phyloP scores from a whole-genome alignment of 2,888 invertebrate genomes.

The Calameuta idolon region DNA sequence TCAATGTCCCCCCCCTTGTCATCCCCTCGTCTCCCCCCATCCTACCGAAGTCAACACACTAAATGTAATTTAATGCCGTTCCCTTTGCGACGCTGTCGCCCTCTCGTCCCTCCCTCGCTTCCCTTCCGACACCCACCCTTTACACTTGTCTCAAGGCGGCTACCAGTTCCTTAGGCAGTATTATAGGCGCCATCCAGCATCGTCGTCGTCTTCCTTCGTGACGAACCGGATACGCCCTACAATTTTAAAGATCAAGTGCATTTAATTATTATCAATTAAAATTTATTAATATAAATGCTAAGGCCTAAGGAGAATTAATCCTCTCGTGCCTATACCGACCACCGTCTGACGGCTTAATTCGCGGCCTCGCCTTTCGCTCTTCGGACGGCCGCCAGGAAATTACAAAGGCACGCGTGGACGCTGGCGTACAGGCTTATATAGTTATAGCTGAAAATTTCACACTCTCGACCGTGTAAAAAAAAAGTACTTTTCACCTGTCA shows the following conservation, averaged over 20 bases:
- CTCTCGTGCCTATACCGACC: slow-evolving; percentile 27
- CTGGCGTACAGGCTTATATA: background rate
- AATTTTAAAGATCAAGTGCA: slow-evolving; percentile 41
- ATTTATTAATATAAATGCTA: slow-evolving; percentile 55
- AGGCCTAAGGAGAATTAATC: slow-evolving; percentile 54
- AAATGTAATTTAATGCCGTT: slow-evolving; percentile 52
- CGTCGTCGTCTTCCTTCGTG: background rate
- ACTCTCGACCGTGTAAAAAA: background rate
- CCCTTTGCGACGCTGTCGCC: slow-evolving; percentile 12
- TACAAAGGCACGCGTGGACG: background rate
- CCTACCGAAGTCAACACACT: slow-evolving; percentile 32
- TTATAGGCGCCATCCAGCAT: background rate
- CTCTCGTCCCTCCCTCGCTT: background rate
- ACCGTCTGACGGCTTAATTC: slow-evolving; percentile 10
- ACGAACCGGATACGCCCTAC: background rate
- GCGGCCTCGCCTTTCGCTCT: background rate
- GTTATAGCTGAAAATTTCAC: background rate
- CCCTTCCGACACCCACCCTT: background rate
- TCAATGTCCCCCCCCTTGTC: background rate
- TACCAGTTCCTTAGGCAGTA: background rate
- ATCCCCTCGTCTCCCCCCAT: slow-evolving; percentile 15
- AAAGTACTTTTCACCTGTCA: background rate
- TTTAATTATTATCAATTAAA: slow-evolving; percentile 59
- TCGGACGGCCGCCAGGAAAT: background rate
- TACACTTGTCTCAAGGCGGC: background rate